Evolutionary conservation across 2,888 invertebrate genomes (phyloP), one percentile per base, ranked within the genome.

Genomic region (Cosmorhoe ocellata): DNA sequence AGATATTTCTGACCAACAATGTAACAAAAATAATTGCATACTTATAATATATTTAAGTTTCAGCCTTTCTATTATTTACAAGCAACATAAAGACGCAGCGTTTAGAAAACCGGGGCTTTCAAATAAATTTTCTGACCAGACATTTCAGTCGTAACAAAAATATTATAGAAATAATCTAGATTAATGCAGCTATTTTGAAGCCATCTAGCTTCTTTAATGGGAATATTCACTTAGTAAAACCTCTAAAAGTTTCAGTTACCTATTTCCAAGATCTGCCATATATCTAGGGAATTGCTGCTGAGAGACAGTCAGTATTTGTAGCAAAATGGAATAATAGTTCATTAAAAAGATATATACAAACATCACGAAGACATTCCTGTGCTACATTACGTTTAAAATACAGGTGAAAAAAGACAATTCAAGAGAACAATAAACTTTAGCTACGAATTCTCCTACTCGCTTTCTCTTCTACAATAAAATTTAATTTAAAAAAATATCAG

Each of bases 331-430:
- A 74, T 75, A 81, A 74, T 77, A 74, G 84, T 84, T 86, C 84
- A 86, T 87, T 88, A 82, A 82, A 84, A 79, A 85, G 85, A 87
- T 84, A 80, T 83, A 87, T 85, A 71, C 71, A 80, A 81, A 81
- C 81, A 87, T 88, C 84, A 84, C 63, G 71, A 59, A 65, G 78
- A 81, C 79, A 79, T 81, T 79, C 66, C 67, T 59, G 74, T 70
- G 63, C 68, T 67, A 67, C 72, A 77, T 76, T 76, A 76, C 66
- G 63, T 67, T 42, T 26, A 11, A 32, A 24, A 13, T 26, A 13
- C 33, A 42, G 3, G 8, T 12, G 13, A 22, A 9, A 13, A 41
- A 24, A 32, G 4, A 33, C 8, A 13, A 22, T 9, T 32, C 24
- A 11, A 3, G 32, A 41, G 32, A 24, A 18, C 4, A 18, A 3